Percentiles rank a stretch among this genome's conserved stretches.
These are phyloP conservation scores for Todus mexicanus DNA, from an alignment of 2,797 vertebrate species.

Conservation along the genomic window DNA sequence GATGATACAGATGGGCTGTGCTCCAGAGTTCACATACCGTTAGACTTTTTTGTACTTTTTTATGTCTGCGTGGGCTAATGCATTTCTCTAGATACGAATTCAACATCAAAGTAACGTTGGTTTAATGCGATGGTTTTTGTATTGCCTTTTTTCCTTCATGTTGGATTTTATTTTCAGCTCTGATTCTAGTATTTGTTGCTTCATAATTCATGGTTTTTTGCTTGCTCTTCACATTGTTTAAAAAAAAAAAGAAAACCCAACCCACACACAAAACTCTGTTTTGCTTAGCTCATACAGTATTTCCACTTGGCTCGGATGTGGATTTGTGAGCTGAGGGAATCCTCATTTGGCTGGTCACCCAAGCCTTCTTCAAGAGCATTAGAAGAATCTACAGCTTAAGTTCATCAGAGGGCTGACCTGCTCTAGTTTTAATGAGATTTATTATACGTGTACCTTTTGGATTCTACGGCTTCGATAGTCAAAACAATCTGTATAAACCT, in stretches of 20 bases:
- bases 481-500: not conserved
- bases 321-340: conserved; percentile 47
- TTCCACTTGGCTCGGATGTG: conserved; percentile 47
- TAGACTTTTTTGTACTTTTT: not conserved
- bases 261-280: not conserved
- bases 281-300: not conserved
- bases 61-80: not conserved
- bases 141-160: not conserved
- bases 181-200: not conserved
- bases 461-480: not conserved
- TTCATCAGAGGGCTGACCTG: conserved; percentile 27
- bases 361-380: conserved; percentile 43
- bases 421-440: conserved; percentile 57
- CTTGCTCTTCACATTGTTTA: conserved; percentile 19
- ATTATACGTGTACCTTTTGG: conserved; percentile 44
- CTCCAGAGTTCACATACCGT: not conserved
- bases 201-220: not conserved
- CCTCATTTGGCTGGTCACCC: conserved; percentile 26
- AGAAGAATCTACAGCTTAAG: conserved; percentile 46
- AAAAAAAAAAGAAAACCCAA: not conserved
- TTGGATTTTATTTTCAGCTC: conserved; percentile 8
- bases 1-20: not conserved
- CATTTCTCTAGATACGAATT: not conserved
- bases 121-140: not conserved
- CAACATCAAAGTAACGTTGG: not conserved